Base-by-base conservation (phyloP, 2,113 vertebrate species). In the Aspidoscelis tigris region DNA sequence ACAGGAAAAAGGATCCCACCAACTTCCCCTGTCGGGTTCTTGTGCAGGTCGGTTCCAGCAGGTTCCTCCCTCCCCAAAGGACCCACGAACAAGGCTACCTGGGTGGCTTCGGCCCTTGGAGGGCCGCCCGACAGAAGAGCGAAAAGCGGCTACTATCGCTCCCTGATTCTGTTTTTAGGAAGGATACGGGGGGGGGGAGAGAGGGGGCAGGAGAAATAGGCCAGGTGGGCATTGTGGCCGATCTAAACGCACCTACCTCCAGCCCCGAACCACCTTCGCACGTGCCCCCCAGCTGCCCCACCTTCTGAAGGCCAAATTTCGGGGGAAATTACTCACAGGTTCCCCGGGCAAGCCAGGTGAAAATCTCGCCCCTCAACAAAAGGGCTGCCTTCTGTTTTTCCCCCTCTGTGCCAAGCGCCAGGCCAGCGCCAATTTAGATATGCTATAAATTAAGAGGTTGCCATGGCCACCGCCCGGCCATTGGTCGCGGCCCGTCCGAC, bases 381-480 rank as follows among this genome's bases (percentile, higher is more conserved):
- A 93, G 95, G 94, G 94, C 90, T 91, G 94, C 94, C 94, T 94
- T 94, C 94, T 95, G 58, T 61, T 96, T 96, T 96, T 95, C 94
- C 93, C 94, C 94, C 94, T 94, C 94, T 95, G 94, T 96, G 92
- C 94, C 91, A 95, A 93, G 93, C 93, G 84, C 93, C 90, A 94
- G 89, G 95, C 94, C 92, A 94, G 90, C 95, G 96, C 97, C 96
- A 96, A 96, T 97, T 97, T 94, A 95, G 97, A 97, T 97, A 96
- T 96, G 95, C 96, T 96, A 98, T 97, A 97, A 97, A 97, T 97
- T 97, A 97, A 96, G 92, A 92, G 93, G 98, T 99, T 98, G 95
- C 97, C 96, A 98, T 97, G 94, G 96, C 91, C 92, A 98, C 98
- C 84, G 90, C 41, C 3, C 85, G 58, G 41, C 94, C 96, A 99